Evolutionary conservation across 2,113 vertebrate genomes (phyloP), one percentile per base, ranked within the genome.

Genomic region (Melanostigma gelatinosum): DNA sequence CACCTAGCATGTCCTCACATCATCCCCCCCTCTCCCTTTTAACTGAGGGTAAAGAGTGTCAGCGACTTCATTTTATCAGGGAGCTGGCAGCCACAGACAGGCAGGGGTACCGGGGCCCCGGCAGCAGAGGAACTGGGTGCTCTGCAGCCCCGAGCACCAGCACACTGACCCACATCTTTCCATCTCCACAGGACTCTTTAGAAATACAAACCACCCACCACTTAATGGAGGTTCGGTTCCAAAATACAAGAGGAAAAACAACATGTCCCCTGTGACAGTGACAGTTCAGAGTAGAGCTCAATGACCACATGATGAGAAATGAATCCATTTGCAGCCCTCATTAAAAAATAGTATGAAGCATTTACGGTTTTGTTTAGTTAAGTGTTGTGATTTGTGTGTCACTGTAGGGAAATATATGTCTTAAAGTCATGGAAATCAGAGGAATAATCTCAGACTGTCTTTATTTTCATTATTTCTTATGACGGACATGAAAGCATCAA

Each of bases 131-230:
- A 94, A 94, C 72, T 88, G 79, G 90, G 93, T 92, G 91, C 79
- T 88, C 91, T 88, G 91, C 86, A 87, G 89, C 93, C 91, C 60
- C 38, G 22, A 91, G 91, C 90, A 57, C 57, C 89, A 93, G 82
- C 91, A 93, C 83, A 93, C 88, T 93, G 91, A 93, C 93, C 92
- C 90, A 93, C 65, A 92, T 93, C 83, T 27, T 7, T 73, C 58
- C 64, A 75, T 82, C 82, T 86, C 61, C 54, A 62, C 80, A 76
- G 80, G 80, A 84, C 80, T 72, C 75, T 87, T 85, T 46, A 77
- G 60, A 82, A 85, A 78, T 67, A 57, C 22, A 85, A 55, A 69
- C 50, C 46, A 72, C n/a, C 32, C 66, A 79, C 70, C 52, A 85
- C 70, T 82, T 42, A 40, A 15, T 2, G 3, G 63, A 69, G 46